Percentiles rank a stretch among this genome's conserved stretches.
phyloP scores from a whole-genome alignment of 1,140 invertebrate species.

The Cotesia chilonis region DNA sequence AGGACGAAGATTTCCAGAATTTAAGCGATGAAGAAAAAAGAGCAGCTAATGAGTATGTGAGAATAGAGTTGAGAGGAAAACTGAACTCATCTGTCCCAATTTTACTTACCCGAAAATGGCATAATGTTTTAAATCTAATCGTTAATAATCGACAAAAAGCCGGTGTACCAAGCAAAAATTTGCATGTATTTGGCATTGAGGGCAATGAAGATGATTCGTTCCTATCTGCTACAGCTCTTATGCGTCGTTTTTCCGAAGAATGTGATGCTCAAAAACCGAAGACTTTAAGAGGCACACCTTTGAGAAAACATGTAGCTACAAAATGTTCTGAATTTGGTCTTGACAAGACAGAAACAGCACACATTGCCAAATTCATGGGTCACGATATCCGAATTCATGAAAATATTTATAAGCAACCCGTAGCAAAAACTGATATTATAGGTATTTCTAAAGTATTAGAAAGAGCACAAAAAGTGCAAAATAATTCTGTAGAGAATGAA shows the following conservation, averaged over 20 bases:
- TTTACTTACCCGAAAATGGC: neutral
- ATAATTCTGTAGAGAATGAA: neutral
- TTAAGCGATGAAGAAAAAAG: neutral
- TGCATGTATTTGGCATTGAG: conserved; percentile 21
- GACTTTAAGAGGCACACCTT: conserved; percentile 2
- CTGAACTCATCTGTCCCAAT: conserved; percentile 4
- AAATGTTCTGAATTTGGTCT: conserved; percentile 25
- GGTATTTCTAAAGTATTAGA: conserved; percentile 5
- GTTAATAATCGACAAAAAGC: conserved; percentile 1
- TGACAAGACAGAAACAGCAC: neutral
- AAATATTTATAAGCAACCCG: conserved; percentile 24
- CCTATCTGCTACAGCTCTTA: conserved; percentile 3
- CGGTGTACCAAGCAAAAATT: neutral
- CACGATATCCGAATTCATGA: conserved; percentile 30
- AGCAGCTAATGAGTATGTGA: neutral
- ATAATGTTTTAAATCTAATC: conserved; percentile 1
- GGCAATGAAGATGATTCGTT: neutral
- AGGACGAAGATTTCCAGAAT: conserved; percentile 22
- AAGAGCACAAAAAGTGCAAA: neutral
- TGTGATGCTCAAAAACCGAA: conserved; percentile 15
- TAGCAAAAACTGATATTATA: conserved; percentile 24
- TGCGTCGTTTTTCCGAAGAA: conserved; percentile 17
- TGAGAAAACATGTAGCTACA: conserved; percentile 33
- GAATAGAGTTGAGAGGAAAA: conserved; percentile 10
- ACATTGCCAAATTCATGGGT: conserved; percentile 31